phyloP scores from a whole-genome alignment of 2,113 vertebrate genomes.

The Notothenia rossii region DNA sequence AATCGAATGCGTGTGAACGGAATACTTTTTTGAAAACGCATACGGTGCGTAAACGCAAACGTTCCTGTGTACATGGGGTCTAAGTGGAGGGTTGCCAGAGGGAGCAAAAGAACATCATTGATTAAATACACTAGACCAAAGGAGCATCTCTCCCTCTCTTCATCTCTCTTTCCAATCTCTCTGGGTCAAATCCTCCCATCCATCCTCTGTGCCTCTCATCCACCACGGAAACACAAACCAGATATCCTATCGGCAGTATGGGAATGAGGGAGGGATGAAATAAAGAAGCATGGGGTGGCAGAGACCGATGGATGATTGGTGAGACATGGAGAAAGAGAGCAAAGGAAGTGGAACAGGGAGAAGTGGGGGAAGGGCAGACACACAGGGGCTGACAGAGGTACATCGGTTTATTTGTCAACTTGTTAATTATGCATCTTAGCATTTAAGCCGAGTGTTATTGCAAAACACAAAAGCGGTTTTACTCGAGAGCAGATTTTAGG shows the following conservation, averaged over 20 bases:
- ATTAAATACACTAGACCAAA: constrained; percentile 71
- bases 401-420: constrained; percentile 39
- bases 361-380: background rate
- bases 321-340: constrained; percentile 28
- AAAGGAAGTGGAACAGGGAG: background rate
- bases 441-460: constrained; percentile 42
- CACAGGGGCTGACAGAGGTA: constrained; percentile 31
- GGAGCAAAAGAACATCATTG: constrained; percentile 62
- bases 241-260: constrained; percentile 18
- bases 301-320: constrained; percentile 46
- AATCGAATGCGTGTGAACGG: too few relatives aligned
- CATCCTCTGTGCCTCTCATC: constrained; percentile 41
- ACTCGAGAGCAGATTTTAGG: background rate
- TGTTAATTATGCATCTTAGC: constrained; percentile 57
- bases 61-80: too few relatives aligned
- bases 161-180: constrained; percentile 47
- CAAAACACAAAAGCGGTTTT: background rate
- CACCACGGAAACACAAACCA: constrained; percentile 43
- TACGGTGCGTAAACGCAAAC: too few relatives aligned
- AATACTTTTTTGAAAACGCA: too few relatives aligned
- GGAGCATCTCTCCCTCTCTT: constrained; percentile 61
- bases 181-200: constrained; percentile 29
- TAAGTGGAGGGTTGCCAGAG: constrained; percentile 49
- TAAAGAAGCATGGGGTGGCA: constrained; percentile 51
- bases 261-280: constrained; percentile 41